Percentiles rank a stretch among this genome's conserved stretches.
Evolutionary conservation across 2,888 invertebrate species (phyloP).

Genomic region (Globia sparganii): DNA sequence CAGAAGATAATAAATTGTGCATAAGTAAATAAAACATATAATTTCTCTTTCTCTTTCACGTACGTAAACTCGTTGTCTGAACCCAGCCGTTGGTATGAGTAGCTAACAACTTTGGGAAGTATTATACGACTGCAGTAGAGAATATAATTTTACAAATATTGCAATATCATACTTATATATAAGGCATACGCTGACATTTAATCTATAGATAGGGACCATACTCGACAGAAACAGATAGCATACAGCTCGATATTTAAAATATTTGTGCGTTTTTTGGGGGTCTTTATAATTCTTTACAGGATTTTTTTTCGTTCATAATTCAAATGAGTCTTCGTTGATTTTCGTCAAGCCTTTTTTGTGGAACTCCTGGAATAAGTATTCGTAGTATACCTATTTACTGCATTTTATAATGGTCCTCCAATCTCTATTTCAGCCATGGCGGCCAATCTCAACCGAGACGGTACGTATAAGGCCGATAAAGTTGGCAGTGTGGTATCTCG

Average conservation of each 20-base stretch:
- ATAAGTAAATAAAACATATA: background rate
- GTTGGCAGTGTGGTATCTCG: too few species aligned
- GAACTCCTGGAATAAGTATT: too few species aligned
- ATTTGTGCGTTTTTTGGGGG: background rate
- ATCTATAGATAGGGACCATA: background rate
- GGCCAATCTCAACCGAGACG: too few species aligned
- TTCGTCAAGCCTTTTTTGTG: too few species aligned
- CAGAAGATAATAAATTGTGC: background rate
- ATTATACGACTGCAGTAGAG: background rate
- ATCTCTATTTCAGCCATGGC: too few species aligned
- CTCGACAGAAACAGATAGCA: background rate
- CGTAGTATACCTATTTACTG: too few species aligned
- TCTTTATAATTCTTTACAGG: too few species aligned
- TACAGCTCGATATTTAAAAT: background rate
- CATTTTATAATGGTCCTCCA: too few species aligned
- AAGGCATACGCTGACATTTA: background rate
- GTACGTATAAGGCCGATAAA: too few species aligned
- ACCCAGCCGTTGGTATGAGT: too few species aligned
- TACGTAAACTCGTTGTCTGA: too few species aligned
- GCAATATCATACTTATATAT: too few species aligned
- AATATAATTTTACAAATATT: background rate
- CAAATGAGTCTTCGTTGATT: background rate
- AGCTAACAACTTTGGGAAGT: background rate
- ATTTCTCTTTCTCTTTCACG: background rate
- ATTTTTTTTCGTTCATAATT: background rate